Evolutionary conservation across 2,797 vertebrate genomes (phyloP).

Genomic region (Girardinus metallicus): DNA sequence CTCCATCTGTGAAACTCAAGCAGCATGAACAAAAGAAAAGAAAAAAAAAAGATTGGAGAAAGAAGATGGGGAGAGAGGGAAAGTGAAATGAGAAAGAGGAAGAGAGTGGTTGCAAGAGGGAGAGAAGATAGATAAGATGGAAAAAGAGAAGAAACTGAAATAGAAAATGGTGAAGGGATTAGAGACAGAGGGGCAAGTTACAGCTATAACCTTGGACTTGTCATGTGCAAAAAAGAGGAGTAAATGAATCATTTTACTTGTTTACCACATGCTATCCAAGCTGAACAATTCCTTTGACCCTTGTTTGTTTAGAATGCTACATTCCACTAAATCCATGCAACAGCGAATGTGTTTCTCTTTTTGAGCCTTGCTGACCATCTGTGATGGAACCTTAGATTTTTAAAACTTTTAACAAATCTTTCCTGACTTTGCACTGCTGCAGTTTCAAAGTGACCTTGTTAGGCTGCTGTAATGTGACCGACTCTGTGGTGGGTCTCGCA

Average conservation of each 20-base stretch:
- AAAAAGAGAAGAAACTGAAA: conserved; percentile 17
- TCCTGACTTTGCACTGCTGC: conserved; percentile 42
- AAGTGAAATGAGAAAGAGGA: conserved; percentile 33
- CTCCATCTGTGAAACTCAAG: conserved; percentile 79
- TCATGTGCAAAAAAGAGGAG: conserved; percentile 15
- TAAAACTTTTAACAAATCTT: conserved; percentile 54
- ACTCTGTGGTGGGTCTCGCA: conserved; percentile 41
- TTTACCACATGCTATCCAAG: conserved; percentile 37
- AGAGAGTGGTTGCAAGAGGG: conserved; percentile 17
- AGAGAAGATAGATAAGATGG: conserved; percentile 18
- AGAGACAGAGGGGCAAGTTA: conserved; percentile 44
- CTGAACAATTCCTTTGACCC: conserved; percentile 43
- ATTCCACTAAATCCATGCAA: conserved; percentile 1
- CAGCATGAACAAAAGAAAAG: conserved; percentile 73
- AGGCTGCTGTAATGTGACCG: conserved; percentile 51
- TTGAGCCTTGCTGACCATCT: conserved; percentile 38
- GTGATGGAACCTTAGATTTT: conserved; percentile 60
- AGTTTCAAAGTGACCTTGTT: conserved; percentile 73
- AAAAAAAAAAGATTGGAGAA: conserved; percentile 45
- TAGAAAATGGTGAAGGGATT: conserved; percentile 37
- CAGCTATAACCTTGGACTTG: conserved; percentile 43
- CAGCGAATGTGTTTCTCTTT: conserved; percentile 18
- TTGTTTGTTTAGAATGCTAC: neutral
- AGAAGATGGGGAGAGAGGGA: conserved; percentile 15
- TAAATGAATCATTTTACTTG: conserved; percentile 45